phyloP scores from a whole-genome alignment of 2,797 vertebrate genomes.

The Lutra lutra region DNA sequence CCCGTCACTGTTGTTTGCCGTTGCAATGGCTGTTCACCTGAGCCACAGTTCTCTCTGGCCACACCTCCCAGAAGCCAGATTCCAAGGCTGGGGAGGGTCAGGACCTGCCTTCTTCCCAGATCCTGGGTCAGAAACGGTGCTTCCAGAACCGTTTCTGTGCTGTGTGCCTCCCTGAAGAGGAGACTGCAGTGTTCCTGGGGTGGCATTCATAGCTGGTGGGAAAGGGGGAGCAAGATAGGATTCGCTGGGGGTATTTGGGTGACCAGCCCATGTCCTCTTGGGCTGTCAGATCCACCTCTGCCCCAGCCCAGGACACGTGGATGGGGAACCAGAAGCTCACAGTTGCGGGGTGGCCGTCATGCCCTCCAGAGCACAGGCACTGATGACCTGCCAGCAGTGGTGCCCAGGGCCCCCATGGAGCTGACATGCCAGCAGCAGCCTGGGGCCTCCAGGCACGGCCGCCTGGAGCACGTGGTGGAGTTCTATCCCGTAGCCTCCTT shows the following conservation, averaged over 20 bases:
- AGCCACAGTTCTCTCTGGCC: background rate
- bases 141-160: background rate
- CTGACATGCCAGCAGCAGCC: background rate
- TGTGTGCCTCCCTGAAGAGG: background rate
- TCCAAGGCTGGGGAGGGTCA: background rate
- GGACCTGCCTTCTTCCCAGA: background rate
- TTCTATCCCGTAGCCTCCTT: no score
- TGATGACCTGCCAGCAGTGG: background rate
- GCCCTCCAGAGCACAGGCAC: background rate
- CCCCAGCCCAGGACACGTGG: background rate
- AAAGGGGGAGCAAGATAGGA: no score
- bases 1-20: background rate
- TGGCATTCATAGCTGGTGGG: background rate
- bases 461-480: background rate
- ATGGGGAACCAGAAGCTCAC: background rate
- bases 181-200: background rate
- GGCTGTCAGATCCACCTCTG: background rate
- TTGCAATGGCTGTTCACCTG: background rate
- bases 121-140: background rate
- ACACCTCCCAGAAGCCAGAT: background rate
- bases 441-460: background rate
- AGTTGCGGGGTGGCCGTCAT: no score
- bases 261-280: background rate
- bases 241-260: background rate
- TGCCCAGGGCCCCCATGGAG: rapidly evolving